Evolutionary conservation across 92 coral and sea anemone species (phyloP).

Genomic region (Actinostola sp.): DNA sequence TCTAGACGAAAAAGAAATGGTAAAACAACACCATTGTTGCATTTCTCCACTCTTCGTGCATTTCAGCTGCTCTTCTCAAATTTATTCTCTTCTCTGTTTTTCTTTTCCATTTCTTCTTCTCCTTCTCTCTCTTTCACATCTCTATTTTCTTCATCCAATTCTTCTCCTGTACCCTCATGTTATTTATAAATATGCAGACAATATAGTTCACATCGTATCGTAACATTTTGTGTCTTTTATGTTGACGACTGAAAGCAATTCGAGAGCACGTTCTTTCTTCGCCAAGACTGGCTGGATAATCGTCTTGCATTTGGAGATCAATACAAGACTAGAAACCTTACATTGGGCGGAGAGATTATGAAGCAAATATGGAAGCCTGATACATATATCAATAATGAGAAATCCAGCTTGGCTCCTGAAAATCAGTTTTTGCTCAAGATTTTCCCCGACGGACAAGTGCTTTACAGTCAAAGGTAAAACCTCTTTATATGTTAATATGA

Average conservation of each 20-base stretch:
- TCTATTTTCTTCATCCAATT: too few relatives aligned
- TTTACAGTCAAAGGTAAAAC: conserved; percentile 85
- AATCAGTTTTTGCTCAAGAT: conserved; percentile 75
- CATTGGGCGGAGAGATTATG: conserved; percentile 80
- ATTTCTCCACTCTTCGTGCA: too few relatives aligned
- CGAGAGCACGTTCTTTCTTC: conserved; percentile 81
- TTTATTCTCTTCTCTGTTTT: too few relatives aligned
- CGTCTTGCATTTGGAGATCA: conserved; percentile 69
- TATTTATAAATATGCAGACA: too few relatives aligned
- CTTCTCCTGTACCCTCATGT: too few relatives aligned
- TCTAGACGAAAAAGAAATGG: conserved; percentile 93
- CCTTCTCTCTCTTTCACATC: too few relatives aligned
- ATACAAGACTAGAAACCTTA: conserved; percentile 68
- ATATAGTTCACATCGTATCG: too few relatives aligned
- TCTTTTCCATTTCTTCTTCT: too few relatives aligned
- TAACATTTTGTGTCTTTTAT: too few relatives aligned
- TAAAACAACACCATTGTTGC: too few relatives aligned
- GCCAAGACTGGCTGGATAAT: conserved; percentile 83
- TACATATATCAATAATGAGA: conserved; percentile 89
- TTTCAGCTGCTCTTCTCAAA: too few relatives aligned
- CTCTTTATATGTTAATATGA: too few relatives aligned
- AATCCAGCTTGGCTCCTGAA: conserved; percentile 71
- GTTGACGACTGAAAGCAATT: conserved; percentile 60
- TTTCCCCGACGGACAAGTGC: conserved; percentile 57
- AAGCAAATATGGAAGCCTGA: conserved; percentile 93